A percentile compares a stretch with the other conserved stretches of the same genome.
These are phyloP conservation scores for Cuniculus paca DNA, from an alignment of 2,797 vertebrate genomes.

Conservation along the genomic window DNA sequence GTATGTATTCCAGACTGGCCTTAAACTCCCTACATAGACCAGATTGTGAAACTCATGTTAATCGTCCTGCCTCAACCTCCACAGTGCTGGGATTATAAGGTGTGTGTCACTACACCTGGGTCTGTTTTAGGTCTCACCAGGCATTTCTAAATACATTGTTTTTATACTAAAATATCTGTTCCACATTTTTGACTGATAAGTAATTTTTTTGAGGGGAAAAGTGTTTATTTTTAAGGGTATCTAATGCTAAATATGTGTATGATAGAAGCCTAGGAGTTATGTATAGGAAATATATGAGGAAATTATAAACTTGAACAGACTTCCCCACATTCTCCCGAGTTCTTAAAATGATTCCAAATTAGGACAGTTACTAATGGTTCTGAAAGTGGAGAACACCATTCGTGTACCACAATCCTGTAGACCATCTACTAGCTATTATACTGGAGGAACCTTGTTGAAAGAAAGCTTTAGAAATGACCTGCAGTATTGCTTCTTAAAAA, in stretches of 20 bases:
- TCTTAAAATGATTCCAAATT: neutral
- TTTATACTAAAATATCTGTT: conserved; percentile 54
- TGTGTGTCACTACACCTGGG: neutral
- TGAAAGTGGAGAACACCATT: neutral
- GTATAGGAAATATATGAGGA: neutral
- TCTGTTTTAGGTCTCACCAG: neutral
- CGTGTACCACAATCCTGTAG: fast-evolving
- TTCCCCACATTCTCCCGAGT: neutral
- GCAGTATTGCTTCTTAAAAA: neutral
- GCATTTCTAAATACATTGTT: conserved; percentile 29
- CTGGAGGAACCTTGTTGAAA: neutral
- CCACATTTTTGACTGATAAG: conserved; percentile 5
- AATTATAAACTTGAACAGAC: neutral
- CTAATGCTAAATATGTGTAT: neutral
- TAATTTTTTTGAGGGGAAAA: neutral
- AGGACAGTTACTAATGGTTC: neutral
- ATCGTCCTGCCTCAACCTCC: neutral
- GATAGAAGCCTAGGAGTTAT: neutral
- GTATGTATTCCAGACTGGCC: neutral
- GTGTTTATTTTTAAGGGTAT: neutral
- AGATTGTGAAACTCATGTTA: neutral
- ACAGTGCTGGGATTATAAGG: neutral
- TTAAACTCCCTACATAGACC: neutral
- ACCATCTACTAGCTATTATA: no score
- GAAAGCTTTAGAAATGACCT: neutral